Evolutionary conservation across 2,113 vertebrate species (phyloP).

Genomic region (Grammomys dolichurus): DNA sequence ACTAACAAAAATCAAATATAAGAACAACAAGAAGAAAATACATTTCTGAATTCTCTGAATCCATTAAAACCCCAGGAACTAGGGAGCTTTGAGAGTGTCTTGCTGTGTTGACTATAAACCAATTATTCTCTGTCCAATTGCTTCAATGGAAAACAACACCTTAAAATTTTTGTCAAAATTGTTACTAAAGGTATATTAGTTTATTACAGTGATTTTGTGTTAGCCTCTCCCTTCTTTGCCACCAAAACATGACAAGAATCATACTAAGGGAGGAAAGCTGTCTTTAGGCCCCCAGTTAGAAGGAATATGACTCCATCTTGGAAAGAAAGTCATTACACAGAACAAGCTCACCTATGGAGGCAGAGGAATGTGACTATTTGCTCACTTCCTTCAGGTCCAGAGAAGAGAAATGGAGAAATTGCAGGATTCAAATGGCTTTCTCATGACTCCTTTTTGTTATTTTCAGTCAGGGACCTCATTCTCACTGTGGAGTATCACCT

Average conservation of each 20-base stretch:
- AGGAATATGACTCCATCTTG: not conserved
- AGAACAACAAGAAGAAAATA: not conserved
- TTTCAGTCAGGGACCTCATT: not conserved
- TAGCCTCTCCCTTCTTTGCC: not conserved
- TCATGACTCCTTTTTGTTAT: too few relatives aligned
- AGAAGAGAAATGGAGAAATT: not conserved
- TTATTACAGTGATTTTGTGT: not conserved
- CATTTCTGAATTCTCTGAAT: not conserved
- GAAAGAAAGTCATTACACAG: not conserved
- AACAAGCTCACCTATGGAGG: not conserved
- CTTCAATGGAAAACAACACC: not conserved
- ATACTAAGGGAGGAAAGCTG: not conserved
- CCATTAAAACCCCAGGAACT: not conserved
- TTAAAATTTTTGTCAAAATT: not conserved
- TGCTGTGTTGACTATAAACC: not conserved
- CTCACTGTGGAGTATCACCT: rapidly evolving
- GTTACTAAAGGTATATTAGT: slow-evolving; percentile 38
- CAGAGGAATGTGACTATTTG: not conserved
- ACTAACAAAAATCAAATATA: not conserved
- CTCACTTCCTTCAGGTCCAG: not conserved
- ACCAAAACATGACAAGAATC: not conserved
- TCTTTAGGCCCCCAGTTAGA: not conserved
- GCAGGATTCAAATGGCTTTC: not conserved
- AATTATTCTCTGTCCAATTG: not conserved
- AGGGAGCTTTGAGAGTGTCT: not conserved